A percentile compares a stretch with the other conserved stretches of the same genome.
Evolutionary conservation across 2,113 vertebrate species (phyloP).

Genomic region (Podiceps cristatus): DNA sequence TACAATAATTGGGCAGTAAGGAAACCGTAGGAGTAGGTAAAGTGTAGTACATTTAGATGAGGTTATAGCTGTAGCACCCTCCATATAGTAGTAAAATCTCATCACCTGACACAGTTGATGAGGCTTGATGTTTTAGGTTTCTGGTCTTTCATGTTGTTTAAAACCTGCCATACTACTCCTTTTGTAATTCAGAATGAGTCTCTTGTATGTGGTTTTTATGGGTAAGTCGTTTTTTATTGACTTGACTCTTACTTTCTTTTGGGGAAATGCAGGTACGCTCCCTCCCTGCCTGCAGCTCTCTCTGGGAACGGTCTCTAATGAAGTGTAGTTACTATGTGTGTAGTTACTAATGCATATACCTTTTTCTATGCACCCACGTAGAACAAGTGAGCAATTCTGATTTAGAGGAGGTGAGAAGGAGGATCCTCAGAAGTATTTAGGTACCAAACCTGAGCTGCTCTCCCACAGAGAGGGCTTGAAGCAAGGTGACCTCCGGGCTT

Average conservation of each 20-base stretch:
- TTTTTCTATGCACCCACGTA: neutral
- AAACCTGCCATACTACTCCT: neutral
- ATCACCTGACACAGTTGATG: neutral
- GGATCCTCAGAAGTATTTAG: neutral
- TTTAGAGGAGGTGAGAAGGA: neutral
- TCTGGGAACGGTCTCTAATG: neutral
- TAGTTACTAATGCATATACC: neutral
- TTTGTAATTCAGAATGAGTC: neutral
- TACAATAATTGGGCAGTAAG: neutral
- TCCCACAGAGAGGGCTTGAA: neutral
- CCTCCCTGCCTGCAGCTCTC: neutral
- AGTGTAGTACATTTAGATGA: neutral
- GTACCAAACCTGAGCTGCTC: neutral
- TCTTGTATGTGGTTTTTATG: neutral
- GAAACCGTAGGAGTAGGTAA: neutral
- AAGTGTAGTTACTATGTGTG: neutral
- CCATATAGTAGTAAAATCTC: neutral
- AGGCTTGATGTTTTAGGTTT: neutral
- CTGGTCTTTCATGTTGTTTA: neutral
- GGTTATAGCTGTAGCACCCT: neutral
- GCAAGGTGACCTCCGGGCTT: neutral
- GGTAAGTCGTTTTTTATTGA: neutral
- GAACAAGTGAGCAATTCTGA: neutral
- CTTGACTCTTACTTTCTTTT: fast-evolving
- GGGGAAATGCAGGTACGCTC: neutral